Conservation (phyloP, 2,113 vertebrate species). For the Gyps fulvus region DNA sequence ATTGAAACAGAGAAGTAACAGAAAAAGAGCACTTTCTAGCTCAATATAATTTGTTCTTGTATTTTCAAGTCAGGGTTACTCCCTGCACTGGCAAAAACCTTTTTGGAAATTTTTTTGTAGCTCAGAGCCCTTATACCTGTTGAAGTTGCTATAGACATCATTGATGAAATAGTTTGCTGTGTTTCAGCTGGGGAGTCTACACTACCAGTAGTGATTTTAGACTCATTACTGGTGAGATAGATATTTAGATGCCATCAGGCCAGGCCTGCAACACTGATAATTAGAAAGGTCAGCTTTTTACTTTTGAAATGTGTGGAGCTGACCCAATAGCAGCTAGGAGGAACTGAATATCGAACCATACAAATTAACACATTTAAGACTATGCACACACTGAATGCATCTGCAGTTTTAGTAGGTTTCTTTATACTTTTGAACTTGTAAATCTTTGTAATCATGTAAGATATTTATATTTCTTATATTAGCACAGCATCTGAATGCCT, state of each 20-base stretch:
- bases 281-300: neutral
- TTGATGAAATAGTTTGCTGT: neutral
- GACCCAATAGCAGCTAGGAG: neutral
- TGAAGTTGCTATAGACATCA: neutral
- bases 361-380: neutral
- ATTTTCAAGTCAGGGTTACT: neutral
- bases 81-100: neutral
- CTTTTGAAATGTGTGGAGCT: neutral
- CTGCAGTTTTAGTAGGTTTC: neutral
- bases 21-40: neutral
- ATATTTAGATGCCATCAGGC: neutral
- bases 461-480: neutral
- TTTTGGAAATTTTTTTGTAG: neutral
- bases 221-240: neutral
- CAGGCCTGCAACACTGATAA: neutral
- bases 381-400: neutral
- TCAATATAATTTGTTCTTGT: neutral
- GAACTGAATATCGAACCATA: neutral
- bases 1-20: neutral
- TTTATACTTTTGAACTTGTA: neutral
- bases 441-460: neutral
- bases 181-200: neutral
- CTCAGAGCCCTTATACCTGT: neutral
- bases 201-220: neutral
- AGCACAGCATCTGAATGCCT: neutral